Conservation (phyloP, 1,140 invertebrate species). For the Bathynomus jamesi region DNA sequence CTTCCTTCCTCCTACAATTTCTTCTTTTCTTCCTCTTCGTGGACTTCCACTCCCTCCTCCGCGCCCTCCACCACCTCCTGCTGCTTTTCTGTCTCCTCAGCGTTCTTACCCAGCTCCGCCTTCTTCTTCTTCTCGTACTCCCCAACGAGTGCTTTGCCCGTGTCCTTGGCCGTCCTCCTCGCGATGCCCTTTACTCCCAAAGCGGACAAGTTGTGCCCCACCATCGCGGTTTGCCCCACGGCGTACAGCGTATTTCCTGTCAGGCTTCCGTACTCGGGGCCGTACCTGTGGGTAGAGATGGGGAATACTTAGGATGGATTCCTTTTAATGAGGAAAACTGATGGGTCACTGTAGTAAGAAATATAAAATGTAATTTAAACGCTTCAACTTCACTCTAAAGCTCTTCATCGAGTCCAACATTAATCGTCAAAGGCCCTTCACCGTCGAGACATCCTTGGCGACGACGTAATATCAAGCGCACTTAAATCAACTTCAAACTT, state of each 20-base stretch:
- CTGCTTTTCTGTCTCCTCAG: not conserved
- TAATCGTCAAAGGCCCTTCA: too few species aligned
- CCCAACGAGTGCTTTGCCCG: slow-evolving; percentile 53
- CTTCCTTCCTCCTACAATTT: not conserved
- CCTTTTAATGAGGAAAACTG: too few species aligned
- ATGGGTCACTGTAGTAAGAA: too few species aligned
- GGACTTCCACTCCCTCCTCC: slow-evolving; percentile 11
- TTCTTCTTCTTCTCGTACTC: slow-evolving; percentile 40
- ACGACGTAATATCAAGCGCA: too few species aligned
- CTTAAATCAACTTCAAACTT: too few species aligned
- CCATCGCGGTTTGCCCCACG: slow-evolving; percentile 54
- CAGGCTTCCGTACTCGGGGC: slow-evolving; percentile 51
- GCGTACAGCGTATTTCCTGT: slow-evolving; percentile 54
- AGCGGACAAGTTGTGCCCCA: slow-evolving; percentile 52
- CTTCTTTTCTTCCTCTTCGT: not conserved
- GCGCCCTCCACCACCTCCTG: slow-evolving; percentile 6
- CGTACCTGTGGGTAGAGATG: slow-evolving; percentile 53
- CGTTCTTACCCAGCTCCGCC: not conserved
- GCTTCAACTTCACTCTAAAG: too few species aligned
- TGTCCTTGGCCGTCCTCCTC: slow-evolving; percentile 56
- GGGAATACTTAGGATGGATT: too few species aligned
- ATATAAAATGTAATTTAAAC: too few species aligned
- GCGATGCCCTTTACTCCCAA: slow-evolving; percentile 57
- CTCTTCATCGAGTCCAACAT: too few species aligned
- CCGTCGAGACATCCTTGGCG: too few species aligned